Base-by-base conservation (phyloP, 1,140 invertebrate genomes). In the Tribolium castaneum region DNA sequence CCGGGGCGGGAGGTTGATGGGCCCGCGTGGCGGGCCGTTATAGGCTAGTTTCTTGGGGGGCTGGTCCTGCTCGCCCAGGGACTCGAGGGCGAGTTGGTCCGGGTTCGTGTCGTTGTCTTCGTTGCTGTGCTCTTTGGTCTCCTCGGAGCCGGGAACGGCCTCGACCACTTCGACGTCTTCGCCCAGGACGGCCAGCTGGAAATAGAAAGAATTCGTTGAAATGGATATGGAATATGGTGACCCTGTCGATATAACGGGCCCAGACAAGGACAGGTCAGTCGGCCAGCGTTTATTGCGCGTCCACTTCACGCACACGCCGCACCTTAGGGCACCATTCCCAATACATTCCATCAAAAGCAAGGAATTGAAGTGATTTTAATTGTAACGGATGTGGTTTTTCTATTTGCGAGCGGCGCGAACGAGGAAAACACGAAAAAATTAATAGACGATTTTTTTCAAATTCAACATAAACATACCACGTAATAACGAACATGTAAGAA, bases 91-190 rank as follows among this genome's bases (percentile, higher is more conserved):
- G 70, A 93, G 84, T 82, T 93, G 92, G 82, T 93, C 91, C 3
- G 90, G 87, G 49, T 90, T 83, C 2, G 81, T 39, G n/a, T 87
- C 86, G 25, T 81, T 79, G 34, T 86, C 85, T 78, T 86, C 85
- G 14, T 85, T 80, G 35, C 80, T 51, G 54, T 84, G 80, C 77
- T 89, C 90, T 70, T 90, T 90, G 0, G 84, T 84, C 73, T 89
- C 88, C 50, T 91, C 91, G 12, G 89, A 88, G 0, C 86, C 86
- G 7, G 90, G 84, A 39, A 92, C 87, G 5, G 91, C 89, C 84
- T 92, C 90, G 1, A 92, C 90, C 4, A 92, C 90, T 78, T 92
- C 91, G 2, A 91, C 90, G 78, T 92, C 91, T 83, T 92, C 91
- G n/a, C 88, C 86, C 81, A 87, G 80, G 86, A 88, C 77, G 73